Evolutionary conservation across 2,113 vertebrate genomes (phyloP).

Genomic region (Leptosomus discolor): DNA sequence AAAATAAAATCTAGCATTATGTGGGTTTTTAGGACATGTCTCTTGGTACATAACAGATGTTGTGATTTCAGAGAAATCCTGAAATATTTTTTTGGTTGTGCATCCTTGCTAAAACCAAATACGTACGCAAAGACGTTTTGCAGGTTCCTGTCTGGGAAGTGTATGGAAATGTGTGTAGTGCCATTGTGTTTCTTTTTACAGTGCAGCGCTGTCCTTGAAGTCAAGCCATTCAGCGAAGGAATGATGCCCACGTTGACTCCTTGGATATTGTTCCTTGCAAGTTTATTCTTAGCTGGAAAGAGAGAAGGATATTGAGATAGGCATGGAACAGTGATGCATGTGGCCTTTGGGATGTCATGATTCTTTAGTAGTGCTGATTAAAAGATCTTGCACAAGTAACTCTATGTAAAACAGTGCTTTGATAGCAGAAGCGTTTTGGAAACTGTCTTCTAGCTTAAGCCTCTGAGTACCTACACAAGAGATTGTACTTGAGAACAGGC

Average conservation of each 20-base stretch:
- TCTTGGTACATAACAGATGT: background rate
- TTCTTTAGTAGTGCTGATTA: background rate
- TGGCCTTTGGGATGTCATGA: background rate
- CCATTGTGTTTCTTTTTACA: background rate
- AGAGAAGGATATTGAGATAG: background rate
- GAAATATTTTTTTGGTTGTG: background rate
- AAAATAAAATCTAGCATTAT: conserved; percentile 1
- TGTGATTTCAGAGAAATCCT: background rate
- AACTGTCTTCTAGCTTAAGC: background rate
- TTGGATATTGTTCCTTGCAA: background rate
- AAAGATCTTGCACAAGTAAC: background rate
- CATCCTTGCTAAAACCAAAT: background rate
- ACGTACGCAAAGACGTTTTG: background rate
- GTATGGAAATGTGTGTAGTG: background rate
- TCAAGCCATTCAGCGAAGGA: background rate
- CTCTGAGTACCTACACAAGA: background rate
- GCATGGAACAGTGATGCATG: background rate
- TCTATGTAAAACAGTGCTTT: background rate
- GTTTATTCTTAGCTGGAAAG: background rate
- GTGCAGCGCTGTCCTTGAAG: background rate
- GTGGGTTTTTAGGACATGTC: conserved; percentile 35
- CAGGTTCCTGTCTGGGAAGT: background rate
- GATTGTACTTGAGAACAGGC: background rate
- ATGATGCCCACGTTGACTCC: background rate
- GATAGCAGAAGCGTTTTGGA: background rate